A percentile compares a stretch with the other conserved stretches of the same genome.
phyloP scores from a whole-genome alignment of 2,113 vertebrate species.

The Sprattus sprattus region DNA sequence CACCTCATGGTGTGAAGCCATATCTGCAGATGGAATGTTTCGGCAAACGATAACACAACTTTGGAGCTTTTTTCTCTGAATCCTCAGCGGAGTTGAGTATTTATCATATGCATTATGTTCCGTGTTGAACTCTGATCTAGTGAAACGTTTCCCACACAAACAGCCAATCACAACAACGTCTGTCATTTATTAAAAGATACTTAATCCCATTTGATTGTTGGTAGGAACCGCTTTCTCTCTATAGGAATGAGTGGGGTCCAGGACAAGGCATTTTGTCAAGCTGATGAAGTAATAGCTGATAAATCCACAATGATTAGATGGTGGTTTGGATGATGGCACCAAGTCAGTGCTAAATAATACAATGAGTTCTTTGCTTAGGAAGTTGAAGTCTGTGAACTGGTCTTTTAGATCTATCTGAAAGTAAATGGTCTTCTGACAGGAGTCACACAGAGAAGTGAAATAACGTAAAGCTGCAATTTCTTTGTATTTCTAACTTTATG shows the following conservation, averaged over 20 bases:
- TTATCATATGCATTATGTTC: neutral
- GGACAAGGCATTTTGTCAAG: neutral
- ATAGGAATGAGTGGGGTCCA: neutral
- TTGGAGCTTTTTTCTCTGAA: neutral
- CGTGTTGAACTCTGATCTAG: neutral
- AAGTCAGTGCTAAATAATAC: neutral
- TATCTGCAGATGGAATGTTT: slow-evolving; percentile 31
- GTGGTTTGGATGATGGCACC: neutral
- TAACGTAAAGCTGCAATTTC: too few species aligned
- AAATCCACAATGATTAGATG: neutral
- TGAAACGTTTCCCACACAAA: neutral
- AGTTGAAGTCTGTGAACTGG: neutral
- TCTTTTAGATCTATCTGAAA: neutral
- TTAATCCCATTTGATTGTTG: neutral
- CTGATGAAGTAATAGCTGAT: neutral
- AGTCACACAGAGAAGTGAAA: neutral
- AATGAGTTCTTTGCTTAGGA: neutral
- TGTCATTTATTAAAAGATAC: neutral
- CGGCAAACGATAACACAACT: slow-evolving; percentile 26
- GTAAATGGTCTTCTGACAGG: neutral
- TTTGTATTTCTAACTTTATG: too few species aligned
- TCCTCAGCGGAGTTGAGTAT: neutral
- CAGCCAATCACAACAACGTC: neutral
- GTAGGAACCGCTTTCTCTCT: neutral
- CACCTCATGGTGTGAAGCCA: slow-evolving; percentile 27